A percentile compares a stretch with the other conserved stretches of the same genome.
Evolutionary conservation across 2,888 invertebrate species (phyloP).

Genomic region (Augochlorella aurata): DNA sequence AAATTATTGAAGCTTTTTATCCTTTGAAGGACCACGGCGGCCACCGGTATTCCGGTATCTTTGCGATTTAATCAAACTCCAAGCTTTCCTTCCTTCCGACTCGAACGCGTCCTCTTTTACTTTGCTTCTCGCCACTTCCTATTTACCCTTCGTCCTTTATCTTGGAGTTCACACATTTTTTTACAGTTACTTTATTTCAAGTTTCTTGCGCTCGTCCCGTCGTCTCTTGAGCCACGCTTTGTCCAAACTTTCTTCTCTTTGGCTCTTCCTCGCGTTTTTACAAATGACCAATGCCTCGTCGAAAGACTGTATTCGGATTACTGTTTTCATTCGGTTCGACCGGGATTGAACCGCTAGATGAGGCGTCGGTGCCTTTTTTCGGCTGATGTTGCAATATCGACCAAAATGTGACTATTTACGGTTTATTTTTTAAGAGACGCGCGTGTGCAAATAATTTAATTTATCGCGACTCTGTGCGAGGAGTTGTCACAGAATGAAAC

Average conservation of each 20-base stretch:
- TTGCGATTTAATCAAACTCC: conserved; percentile 72
- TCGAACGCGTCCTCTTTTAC: conserved; percentile 34
- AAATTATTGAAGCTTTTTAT: conserved; percentile 70
- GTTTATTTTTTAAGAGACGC: too few relatives aligned
- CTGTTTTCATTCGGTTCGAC: too few relatives aligned
- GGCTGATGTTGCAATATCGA: too few relatives aligned
- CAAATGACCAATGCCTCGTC: neutral
- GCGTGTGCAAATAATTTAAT: too few relatives aligned
- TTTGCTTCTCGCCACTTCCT: conserved; percentile 25
- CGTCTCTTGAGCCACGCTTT: neutral
- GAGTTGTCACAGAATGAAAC: too few relatives aligned
- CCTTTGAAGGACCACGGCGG: conserved; percentile 61
- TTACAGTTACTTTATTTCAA: conserved; percentile 1
- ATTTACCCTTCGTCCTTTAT: conserved; percentile 18
- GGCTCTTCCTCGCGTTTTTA: neutral
- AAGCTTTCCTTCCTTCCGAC: conserved; percentile 44
- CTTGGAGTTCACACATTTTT: conserved; percentile 16
- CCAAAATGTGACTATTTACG: too few relatives aligned
- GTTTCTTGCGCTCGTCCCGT: neutral
- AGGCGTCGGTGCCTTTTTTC: too few relatives aligned
- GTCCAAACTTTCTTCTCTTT: neutral
- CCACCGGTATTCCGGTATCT: conserved; percentile 63
- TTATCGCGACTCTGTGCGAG: too few relatives aligned
- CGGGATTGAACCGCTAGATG: too few relatives aligned
- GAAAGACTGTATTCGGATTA: too few relatives aligned